Base-by-base conservation (phyloP, 2,797 vertebrate genomes). In the Artibeus lituratus region DNA sequence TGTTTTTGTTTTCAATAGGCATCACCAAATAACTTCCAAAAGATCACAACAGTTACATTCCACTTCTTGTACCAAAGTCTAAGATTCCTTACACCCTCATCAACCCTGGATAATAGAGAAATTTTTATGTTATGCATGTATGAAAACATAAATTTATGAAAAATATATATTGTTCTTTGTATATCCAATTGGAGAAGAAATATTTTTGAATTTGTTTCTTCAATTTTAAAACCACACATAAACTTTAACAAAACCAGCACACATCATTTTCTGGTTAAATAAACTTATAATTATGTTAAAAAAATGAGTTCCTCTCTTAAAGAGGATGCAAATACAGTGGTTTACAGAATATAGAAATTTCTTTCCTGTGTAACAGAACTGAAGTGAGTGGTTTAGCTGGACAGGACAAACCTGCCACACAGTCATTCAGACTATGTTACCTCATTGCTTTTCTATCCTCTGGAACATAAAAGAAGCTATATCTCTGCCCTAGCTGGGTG, bases 131-230 rank as follows among this genome's bases (percentile, higher is more conserved):
- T 51, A 85, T 32, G 4, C 3, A 47, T 51, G 15, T 32, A 37
- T 49, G 10, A 57, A 83, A 67, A 95, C 39, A n/a, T 59, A 76
- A 47, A 70, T 57, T n/a, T 32, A 87, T 49, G n/a, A 70, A 92
- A 96, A 95, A 95, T 57, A 2, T 29, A 6, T 29, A 81, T 18
- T 62, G 4, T 5, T 57, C 5, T 59, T 87, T 90, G 0, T 53
- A 78, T 85, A 24, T 92, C 29, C 29, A 94, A 76, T 59, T 37
- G 67, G 2, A 90, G 24, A 76, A 86, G 65, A 74, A 74, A 94
- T 6, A 51, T 81, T 93, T 87, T 96, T 44, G 80, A 91, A 76
- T 51, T 77, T 81, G 19, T 70, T 87, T 65, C 49, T 96, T 69
- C 76, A 78, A 83, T 77, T 80, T 93, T 84, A 78, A 96, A 96